A percentile compares a stretch with the other conserved stretches of the same genome.
These are phyloP conservation scores for Distichodus sexfasciatus DNA, from an alignment of 2,797 vertebrate genomes.

Conservation along the genomic window DNA sequence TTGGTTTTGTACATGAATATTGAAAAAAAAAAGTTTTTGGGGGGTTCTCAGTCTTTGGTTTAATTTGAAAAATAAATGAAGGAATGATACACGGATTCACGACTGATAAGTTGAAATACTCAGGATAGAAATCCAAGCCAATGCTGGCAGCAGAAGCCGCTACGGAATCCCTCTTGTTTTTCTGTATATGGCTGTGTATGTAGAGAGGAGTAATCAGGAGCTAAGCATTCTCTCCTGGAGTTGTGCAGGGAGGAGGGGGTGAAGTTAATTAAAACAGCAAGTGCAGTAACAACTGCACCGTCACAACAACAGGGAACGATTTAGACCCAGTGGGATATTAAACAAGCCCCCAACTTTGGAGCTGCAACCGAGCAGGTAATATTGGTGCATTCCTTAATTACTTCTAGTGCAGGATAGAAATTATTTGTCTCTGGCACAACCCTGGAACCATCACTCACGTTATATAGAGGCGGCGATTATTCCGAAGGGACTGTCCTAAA, in stretches of 20 bases:
- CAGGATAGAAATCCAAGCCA: neutral
- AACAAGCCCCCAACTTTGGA: conserved; percentile 68
- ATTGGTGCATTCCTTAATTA: conserved; percentile 53
- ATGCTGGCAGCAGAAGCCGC: conserved; percentile 5
- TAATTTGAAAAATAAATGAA: too few relatives aligned
- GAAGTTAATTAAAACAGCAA: conserved; percentile 80
- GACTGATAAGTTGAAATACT: neutral
- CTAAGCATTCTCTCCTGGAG: conserved; percentile 61
- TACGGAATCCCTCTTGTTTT: conserved; percentile 25
- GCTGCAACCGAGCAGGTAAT: conserved; percentile 56
- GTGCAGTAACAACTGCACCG: conserved; percentile 70
- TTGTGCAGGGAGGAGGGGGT: conserved; percentile 54
- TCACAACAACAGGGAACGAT: conserved; percentile 72
- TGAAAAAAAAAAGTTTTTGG: too few relatives aligned
- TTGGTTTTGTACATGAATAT: too few relatives aligned
- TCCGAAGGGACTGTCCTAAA: conserved; percentile 40
- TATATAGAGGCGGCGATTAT: conserved; percentile 55
- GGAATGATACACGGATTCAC: too few relatives aligned
- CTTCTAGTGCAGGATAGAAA: conserved; percentile 43
- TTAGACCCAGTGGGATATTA: conserved; percentile 70
- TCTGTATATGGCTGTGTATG: conserved; percentile 20
- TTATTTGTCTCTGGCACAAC: conserved; percentile 38
- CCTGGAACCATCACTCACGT: conserved; percentile 55
- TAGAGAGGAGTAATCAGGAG: conserved; percentile 63
- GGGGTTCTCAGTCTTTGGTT: too few relatives aligned